Base-by-base conservation (phyloP, 2,888 invertebrate genomes). In the Chalcosyrphus nemorum region DNA sequence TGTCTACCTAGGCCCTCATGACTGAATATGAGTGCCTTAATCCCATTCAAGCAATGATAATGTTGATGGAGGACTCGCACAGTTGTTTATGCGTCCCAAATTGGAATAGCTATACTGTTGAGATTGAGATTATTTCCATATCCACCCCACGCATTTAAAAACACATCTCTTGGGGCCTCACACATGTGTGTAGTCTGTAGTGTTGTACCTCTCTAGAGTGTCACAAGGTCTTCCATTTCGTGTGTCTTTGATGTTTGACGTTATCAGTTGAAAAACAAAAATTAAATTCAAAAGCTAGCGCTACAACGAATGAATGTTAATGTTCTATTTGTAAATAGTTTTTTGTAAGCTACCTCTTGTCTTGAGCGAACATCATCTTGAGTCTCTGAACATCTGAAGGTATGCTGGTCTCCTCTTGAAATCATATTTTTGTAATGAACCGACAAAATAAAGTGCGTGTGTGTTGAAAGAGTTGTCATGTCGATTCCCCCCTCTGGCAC, bases 21-120 rank as follows among this genome's bases (percentile, higher is more conserved):
- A 19, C 57, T 72, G 38, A 80, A 47, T 57, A 50, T 45, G 61
- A 75, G 47, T 59, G 21, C 52, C 54, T 41, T 32, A 63, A 72
- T 63, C 29, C 45, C 61, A 41, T 50, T 13, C 19, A 21, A 32
- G 59, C 41, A 43, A 19, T 21, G 29, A 59, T 50, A 24, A 56
- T 56, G 56, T 19, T 47, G 81, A 63, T 65, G 45, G 65, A 77
- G 66, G 61, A 82, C 72, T 52, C 38, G 38, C 29, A 24, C 4
- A 4, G 68, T 81, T 81, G 81, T 81, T 81, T 81, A 76, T 81
- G 50, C 17, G 70, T 27, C 61, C 71, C 41, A 74, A 82, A 74
- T 72, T 66, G 82, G 50, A 82, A 68, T n/a, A n/a, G n/a, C n/a
- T n/a, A n/a, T 72, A 72, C 52, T 66, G 35, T 72, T 24, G 24